A percentile compares a stretch with the other conserved stretches of the same genome.
These are phyloP conservation scores for Bufotes viridis DNA, from an alignment of 2,797 vertebrate species.

Conservation along the genomic window DNA sequence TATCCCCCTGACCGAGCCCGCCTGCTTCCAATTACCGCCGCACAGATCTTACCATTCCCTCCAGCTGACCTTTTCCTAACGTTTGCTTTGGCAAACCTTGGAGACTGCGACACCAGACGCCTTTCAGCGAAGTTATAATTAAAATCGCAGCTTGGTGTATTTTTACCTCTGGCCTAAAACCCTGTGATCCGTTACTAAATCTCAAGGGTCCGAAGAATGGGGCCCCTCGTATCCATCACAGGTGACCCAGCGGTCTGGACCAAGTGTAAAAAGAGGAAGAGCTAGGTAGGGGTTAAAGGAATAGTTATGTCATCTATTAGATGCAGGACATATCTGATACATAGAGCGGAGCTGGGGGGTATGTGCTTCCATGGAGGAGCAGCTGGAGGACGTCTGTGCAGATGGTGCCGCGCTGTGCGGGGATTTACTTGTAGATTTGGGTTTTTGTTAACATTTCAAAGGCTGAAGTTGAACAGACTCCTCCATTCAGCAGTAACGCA, in stretches of 20 bases:
- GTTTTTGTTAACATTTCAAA: slow-evolving; percentile 69
- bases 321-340: background rate
- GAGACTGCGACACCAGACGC: slow-evolving; percentile 9
- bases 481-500: slow-evolving; percentile 65
- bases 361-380: background rate
- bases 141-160: slow-evolving; percentile 14
- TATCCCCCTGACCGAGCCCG: background rate
- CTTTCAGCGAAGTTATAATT: slow-evolving; percentile 22
- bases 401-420: background rate
- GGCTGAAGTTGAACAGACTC: slow-evolving; percentile 68
- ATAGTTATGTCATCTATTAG: background rate
- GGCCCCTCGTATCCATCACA: background rate
- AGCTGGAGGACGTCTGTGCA: slow-evolving; percentile 20
- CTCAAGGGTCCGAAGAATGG: background rate
- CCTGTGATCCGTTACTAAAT: background rate
- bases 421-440: slow-evolving; percentile 62
- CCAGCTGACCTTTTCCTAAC: slow-evolving; percentile 18
- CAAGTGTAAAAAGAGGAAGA: too few species aligned
- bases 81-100: slow-evolving; percentile 16
- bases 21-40: slow-evolving; percentile 34
- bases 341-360: background rate
- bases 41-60: slow-evolving; percentile 10
- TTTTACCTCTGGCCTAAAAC: slow-evolving; percentile 16
- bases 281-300: background rate
- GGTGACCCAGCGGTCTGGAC: background rate